Evolutionary conservation across 2,113 vertebrate species (phyloP), one percentile per base, ranked within the genome.

Genomic region (Equus przewalskii): DNA sequence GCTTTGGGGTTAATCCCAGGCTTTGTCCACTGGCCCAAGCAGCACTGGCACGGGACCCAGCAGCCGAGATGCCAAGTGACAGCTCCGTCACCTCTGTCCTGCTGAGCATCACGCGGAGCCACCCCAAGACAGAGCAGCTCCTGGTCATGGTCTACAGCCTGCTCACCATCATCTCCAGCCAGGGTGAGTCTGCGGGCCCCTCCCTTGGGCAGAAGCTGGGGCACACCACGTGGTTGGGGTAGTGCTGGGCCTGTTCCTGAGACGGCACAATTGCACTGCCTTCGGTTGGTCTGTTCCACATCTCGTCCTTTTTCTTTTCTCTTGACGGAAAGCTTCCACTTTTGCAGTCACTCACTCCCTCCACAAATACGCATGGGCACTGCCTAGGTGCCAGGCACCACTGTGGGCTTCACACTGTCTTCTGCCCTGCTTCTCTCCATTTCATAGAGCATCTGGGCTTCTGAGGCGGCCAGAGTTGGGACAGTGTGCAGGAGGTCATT

Each of bases 81-180:
- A 62, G 89, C 22, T 19, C 78, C 0, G 9, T 98, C n/a, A 26
- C 91, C 67, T 28, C n/a, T 1, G 83, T 64, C 79, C 95, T 99
- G 72, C 80, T 99, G 44, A 69, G 89, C 1, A 51, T 30, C 58
- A 9, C 97, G 95, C 96, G 60, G 26, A 84, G 10, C 19, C 94
- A 98, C 73, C 89, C 94, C 0, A 51, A 87, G 11, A 91, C 97
- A 0, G 65, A 97, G 51, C 97, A 95, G 44, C 94, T 99, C 7
- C 28, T 98, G 4, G 51, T 49, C 4, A 5, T 51, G 36, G 54
- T 89, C 78, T 99, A 98, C 95, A 97, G 96, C 0, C 28, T 99
- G 28, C 26, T 99, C 91, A 94, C 98, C 97, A 97, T 99, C 75
- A 54, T 98, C 85, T 97, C 98, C 33, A 94, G 97, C 75, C 98